These are phyloP conservation scores for Apamea monoglypha DNA, from an alignment of 2,888 invertebrate genomes.

Conservation along the genomic window DNA sequence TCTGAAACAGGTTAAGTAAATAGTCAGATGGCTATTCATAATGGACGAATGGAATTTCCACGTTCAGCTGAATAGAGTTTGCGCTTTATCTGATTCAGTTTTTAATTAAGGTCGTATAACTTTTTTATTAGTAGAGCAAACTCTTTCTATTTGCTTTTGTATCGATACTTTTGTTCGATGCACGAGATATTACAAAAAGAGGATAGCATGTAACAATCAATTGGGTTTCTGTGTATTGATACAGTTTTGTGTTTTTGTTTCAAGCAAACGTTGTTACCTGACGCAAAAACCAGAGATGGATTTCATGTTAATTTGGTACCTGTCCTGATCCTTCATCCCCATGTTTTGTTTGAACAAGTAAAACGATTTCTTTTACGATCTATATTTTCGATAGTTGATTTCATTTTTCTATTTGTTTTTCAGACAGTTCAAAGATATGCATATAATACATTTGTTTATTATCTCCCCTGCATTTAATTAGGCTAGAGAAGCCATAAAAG, in stretches of 20 bases:
- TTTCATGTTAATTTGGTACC: constrained; percentile 9
- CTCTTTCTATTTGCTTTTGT: constrained; percentile 39
- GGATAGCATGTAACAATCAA: constrained; percentile 22
- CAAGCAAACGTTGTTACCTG: constrained; percentile 1
- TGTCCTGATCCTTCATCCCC: neutral
- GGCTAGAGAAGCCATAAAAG: constrained; percentile 59
- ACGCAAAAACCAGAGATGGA: neutral
- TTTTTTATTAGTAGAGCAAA: constrained; percentile 52
- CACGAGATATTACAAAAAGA: constrained; percentile 12
- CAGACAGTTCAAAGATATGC: neutral
- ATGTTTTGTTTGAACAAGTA: neutral
- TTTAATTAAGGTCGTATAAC: constrained; percentile 81
- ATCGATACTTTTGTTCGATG: constrained; percentile 36
- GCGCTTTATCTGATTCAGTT: constrained; percentile 79
- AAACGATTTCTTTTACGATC: neutral
- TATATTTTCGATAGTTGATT: too few species aligned
- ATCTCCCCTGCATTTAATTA: constrained; percentile 52
- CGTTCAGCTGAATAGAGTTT: constrained; percentile 79
- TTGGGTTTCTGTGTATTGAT: constrained; percentile 26
- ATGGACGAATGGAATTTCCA: constrained; percentile 78
- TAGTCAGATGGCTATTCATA: constrained; percentile 82
- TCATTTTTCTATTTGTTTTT: neutral
- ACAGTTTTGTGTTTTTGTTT: constrained; percentile 15
- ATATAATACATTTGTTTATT: constrained; percentile 15
- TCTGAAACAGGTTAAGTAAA: constrained; percentile 86